Percentiles rank a stretch among this genome's conserved stretches.
Evolutionary conservation across 1,140 invertebrate genomes (phyloP).

Genomic region (Leptestheria dahalacensis): DNA sequence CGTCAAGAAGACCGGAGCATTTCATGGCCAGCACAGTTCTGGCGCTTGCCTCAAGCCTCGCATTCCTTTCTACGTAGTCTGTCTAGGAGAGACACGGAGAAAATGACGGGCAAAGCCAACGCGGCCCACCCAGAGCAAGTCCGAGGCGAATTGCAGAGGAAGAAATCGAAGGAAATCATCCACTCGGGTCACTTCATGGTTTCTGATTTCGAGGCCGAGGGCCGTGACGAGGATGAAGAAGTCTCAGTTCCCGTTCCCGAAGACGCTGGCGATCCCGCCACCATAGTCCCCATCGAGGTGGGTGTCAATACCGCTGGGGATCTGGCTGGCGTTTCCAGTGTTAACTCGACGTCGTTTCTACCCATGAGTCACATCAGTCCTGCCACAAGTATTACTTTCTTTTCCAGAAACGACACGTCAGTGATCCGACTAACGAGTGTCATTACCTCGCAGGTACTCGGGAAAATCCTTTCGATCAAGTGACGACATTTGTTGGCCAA

Average conservation of each 20-base stretch:
- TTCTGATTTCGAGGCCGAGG: slow-evolving; percentile 85
- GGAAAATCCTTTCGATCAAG: slow-evolving; percentile 4
- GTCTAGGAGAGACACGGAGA: too few relatives aligned
- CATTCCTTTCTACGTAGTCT: too few relatives aligned
- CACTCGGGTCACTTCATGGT: slow-evolving; percentile 98
- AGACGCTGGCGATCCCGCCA: slow-evolving; percentile 24
- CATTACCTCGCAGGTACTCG: slow-evolving; percentile 13
- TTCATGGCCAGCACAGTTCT: too few relatives aligned
- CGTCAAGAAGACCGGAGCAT: too few relatives aligned
- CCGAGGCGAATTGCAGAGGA: neutral
- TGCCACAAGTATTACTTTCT: too few relatives aligned
- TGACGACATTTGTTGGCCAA: neutral
- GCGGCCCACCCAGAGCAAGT: too few relatives aligned
- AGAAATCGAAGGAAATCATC: slow-evolving; percentile 49
- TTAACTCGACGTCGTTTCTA: too few relatives aligned
- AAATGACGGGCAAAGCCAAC: neutral
- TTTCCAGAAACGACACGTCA: too few relatives aligned
- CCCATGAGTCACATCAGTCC: too few relatives aligned
- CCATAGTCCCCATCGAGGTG: slow-evolving; percentile 3
- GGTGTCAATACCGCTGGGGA: neutral
- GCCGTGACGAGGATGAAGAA: slow-evolving; percentile 72
- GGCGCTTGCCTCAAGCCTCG: too few relatives aligned
- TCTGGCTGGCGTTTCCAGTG: slow-evolving; percentile 6
- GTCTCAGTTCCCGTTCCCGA: slow-evolving; percentile 61
- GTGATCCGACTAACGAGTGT: too few relatives aligned